Evolutionary conservation across 2,797 vertebrate genomes (phyloP).

Genomic region (Vespertilio murinus): DNA sequence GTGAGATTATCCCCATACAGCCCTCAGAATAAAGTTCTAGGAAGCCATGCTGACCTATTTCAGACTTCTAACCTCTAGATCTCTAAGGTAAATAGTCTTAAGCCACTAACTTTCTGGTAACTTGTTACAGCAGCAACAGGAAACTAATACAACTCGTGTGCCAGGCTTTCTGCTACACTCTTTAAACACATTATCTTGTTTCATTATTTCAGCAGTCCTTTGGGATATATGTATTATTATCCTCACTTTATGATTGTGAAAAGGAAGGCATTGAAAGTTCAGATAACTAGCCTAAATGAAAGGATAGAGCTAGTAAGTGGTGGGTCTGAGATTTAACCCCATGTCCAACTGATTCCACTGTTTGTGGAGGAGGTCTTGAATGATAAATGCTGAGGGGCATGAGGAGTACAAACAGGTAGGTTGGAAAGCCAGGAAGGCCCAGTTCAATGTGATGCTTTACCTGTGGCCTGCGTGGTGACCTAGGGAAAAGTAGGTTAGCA

Average conservation of each 20-base stretch:
- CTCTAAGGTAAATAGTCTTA: background rate
- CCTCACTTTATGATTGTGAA: background rate
- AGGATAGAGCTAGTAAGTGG: background rate
- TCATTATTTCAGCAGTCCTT: background rate
- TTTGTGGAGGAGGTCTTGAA: background rate
- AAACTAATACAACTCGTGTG: background rate
- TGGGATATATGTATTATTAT: background rate
- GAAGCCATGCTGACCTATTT: background rate
- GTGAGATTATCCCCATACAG: background rate
- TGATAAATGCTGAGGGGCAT: background rate
- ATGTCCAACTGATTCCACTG: background rate
- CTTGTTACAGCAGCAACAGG: background rate
- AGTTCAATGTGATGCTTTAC: background rate
- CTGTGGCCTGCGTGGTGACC: accelerated
- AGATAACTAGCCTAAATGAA: background rate
- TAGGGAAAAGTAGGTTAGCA: background rate
- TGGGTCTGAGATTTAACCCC: background rate
- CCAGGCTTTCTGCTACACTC: background rate
- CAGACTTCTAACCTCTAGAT: background rate
- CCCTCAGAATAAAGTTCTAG: background rate
- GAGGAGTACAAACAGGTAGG: background rate
- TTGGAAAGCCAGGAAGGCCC: background rate
- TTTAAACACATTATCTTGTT: background rate
- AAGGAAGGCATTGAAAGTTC: background rate
- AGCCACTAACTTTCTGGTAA: background rate